Evolutionary conservation across 2,113 vertebrate genomes (phyloP).

Genomic region (Stictonetta naevosa): DNA sequence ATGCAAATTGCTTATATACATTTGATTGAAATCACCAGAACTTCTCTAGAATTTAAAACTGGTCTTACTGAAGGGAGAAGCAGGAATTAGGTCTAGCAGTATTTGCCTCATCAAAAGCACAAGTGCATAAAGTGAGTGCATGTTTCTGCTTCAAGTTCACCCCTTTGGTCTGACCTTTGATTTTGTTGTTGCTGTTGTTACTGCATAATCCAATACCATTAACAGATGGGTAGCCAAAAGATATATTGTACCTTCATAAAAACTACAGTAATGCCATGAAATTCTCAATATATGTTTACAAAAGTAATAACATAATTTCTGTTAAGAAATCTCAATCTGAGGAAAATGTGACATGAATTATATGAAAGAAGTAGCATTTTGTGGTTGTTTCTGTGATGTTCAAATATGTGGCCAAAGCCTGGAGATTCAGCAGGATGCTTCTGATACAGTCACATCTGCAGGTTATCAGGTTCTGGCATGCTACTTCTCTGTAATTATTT

Average conservation of each 20-base stretch:
- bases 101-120: neutral
- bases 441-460: neutral
- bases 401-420: neutral
- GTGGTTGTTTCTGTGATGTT: neutral
- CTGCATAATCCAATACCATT: neutral
- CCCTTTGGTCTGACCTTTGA: neutral
- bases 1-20: neutral
- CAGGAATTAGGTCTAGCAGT: neutral
- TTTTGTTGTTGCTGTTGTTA: neutral
- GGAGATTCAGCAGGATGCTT: neutral
- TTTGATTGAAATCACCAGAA: neutral
- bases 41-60: neutral
- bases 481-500: constrained; percentile 29
- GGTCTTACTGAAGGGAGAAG: neutral
- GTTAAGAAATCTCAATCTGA: neutral
- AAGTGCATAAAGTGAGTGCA: neutral
- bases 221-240: neutral
- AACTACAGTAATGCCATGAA: neutral
- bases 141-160: neutral
- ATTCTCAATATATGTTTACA: neutral
- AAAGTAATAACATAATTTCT: neutral
- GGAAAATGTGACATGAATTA: neutral
- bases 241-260: neutral
- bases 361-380: neutral
- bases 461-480: neutral